Percentiles rank a stretch among this genome's conserved stretches.
phyloP scores from a whole-genome alignment of 2,797 vertebrate genomes.

The Gouania willdenowi region DNA sequence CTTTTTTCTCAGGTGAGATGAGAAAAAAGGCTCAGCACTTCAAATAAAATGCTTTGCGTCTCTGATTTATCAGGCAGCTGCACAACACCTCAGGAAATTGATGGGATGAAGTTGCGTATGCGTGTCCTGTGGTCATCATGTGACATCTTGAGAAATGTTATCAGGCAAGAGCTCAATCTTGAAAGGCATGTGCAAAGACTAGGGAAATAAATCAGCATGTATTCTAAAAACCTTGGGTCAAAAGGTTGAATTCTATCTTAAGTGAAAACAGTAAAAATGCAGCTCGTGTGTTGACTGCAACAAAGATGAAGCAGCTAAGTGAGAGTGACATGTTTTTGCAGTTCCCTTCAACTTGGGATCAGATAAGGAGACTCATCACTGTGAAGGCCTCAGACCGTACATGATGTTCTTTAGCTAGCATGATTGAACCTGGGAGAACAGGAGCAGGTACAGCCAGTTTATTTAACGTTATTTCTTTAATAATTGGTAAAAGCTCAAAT shows the following conservation, averaged over 20 bases:
- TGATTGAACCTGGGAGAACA: constrained; percentile 41
- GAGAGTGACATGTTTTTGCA: constrained; percentile 47
- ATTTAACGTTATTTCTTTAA: constrained; percentile 15
- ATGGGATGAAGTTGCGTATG: too few relatives aligned
- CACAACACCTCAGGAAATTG: too few relatives aligned
- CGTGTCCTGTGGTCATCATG: too few relatives aligned
- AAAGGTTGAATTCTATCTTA: constrained; percentile 10
- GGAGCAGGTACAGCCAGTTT: constrained; percentile 8
- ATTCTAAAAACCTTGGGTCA: constrained; percentile 4
- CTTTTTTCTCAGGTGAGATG: too few relatives aligned
- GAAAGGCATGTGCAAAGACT: neutral
- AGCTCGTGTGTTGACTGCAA: constrained; percentile 26
- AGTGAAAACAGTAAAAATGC: constrained; percentile 3
- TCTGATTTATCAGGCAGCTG: too few relatives aligned
- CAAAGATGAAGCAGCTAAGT: constrained; percentile 45
- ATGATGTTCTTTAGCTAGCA: constrained; percentile 36
- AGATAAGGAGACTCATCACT: constrained; percentile 37
- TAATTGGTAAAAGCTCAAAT: too few relatives aligned
- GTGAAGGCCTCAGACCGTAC: constrained; percentile 32
- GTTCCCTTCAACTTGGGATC: constrained; percentile 42
- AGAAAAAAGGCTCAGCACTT: too few relatives aligned
- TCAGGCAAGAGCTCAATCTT: neutral
- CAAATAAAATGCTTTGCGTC: too few relatives aligned
- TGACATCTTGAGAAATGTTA: constrained; percentile 3
- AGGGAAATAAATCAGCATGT: neutral